Evolutionary conservation across 2,797 vertebrate species (phyloP).

Genomic region (Helarctos malayanus): DNA sequence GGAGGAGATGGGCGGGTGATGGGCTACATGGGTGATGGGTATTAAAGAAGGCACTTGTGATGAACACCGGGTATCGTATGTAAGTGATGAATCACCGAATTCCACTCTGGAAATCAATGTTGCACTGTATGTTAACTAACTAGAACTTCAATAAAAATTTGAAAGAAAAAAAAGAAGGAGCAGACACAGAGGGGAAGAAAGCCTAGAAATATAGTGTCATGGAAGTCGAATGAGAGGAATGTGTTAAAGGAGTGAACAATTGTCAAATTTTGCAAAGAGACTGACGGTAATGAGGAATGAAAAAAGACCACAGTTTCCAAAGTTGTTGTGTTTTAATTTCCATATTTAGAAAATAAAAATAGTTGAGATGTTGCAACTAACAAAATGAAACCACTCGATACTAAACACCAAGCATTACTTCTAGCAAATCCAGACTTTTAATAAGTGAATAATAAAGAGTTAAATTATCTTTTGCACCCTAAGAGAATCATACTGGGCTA

Average conservation of each 20-base stretch:
- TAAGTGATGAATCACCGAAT: neutral
- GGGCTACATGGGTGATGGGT: neutral
- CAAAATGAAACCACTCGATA: neutral
- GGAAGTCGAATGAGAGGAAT: neutral
- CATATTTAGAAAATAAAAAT: conserved; percentile 11
- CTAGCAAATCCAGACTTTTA: neutral
- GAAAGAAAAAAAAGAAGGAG: neutral
- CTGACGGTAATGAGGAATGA: neutral
- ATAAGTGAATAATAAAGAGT: neutral
- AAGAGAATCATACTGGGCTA: neutral
- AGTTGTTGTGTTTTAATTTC: conserved; percentile 23
- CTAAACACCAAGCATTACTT: neutral
- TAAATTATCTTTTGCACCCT: neutral
- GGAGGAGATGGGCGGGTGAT: neutral
- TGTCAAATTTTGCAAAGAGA: neutral
- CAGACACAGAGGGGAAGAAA: neutral
- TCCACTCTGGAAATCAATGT: neutral
- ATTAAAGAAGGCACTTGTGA: neutral
- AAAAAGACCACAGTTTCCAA: neutral
- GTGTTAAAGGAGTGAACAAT: neutral
- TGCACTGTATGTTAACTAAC: neutral
- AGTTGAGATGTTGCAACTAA: neutral
- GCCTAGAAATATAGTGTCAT: neutral
- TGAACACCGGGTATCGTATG: neutral
- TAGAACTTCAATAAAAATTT: neutral